phyloP scores from a whole-genome alignment of 2,113 vertebrate species.

The Arvicanthis niloticus region DNA sequence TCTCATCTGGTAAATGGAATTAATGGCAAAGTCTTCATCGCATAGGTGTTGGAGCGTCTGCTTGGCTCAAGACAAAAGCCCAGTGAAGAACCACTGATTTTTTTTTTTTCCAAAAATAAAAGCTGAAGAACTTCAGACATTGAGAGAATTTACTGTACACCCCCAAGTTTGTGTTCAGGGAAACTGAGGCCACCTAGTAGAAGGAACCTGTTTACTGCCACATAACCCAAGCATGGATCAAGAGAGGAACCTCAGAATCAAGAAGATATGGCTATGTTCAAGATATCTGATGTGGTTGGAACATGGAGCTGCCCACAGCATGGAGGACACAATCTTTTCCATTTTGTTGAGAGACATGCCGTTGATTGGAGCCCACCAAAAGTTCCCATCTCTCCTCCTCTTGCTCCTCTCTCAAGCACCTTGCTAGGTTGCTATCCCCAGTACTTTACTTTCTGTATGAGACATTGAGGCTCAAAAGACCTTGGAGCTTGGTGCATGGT shows the following conservation, averaged over 20 bases:
- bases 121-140: not conserved
- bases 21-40: not conserved
- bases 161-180: not conserved
- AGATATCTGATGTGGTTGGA: not conserved
- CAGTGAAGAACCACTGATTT: not conserved
- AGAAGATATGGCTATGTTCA: not conserved
- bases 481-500: accelerated
- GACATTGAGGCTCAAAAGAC: not conserved
- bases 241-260: not conserved
- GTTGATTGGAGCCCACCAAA: not conserved
- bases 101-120: not conserved
- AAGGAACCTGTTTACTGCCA: not conserved
- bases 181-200: not conserved
- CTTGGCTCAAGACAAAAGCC: not conserved
- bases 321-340: not conserved
- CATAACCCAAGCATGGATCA: not conserved
- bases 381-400: not conserved
- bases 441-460: not conserved
- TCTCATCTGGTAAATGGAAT: not conserved
- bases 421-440: not conserved
- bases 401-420: not conserved
- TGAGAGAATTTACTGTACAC: not conserved
- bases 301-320: too few relatives aligned
- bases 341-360: not conserved
- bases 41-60: accelerated